Conservation (phyloP, 2,888 invertebrate genomes). For the Lepidochitona cinerea region DNA sequence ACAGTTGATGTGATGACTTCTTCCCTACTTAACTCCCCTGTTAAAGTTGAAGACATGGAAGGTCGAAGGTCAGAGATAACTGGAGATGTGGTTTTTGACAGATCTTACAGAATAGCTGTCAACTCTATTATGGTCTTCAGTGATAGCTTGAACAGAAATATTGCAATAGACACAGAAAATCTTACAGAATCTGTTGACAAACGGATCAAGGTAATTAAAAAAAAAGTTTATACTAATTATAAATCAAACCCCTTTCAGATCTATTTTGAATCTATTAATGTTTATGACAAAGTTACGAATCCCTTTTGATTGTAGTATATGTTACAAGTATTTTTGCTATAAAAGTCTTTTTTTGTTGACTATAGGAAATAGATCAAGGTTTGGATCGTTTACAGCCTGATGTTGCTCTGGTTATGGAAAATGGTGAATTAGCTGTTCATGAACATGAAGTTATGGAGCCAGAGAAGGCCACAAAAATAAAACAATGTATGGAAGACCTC, state of each 20-base stretch:
- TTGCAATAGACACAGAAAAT: not conserved
- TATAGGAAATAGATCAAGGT: slow-evolving; percentile 52
- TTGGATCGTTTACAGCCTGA: slow-evolving; percentile 40
- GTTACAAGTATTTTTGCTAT: not conserved
- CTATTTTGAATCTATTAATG: too few species aligned
- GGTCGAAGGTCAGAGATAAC: slow-evolving; percentile 26
- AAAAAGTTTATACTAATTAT: too few species aligned
- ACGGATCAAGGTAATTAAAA: not conserved
- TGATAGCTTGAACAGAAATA: not conserved
- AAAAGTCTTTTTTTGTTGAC: slow-evolving; percentile 1
- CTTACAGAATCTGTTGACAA: not conserved
- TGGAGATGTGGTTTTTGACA: slow-evolving; percentile 31
- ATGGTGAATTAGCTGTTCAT: slow-evolving; percentile 49
- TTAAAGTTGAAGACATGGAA: not conserved
- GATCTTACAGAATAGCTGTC: not conserved
- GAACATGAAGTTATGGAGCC: slow-evolving; percentile 50
- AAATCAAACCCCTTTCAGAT: too few species aligned
- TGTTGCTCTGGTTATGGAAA: slow-evolving; percentile 43
- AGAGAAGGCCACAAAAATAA: slow-evolving; percentile 48
- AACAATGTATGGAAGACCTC: slow-evolving; percentile 49
- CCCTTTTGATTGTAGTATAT: not conserved
- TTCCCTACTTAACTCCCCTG: not conserved
- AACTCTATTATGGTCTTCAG: slow-evolving; percentile 5
- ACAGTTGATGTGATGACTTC: not conserved
- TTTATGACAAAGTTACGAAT: not conserved